A percentile compares a stretch with the other conserved stretches of the same genome.
Evolutionary conservation across 2,113 vertebrate species (phyloP).

Genomic region (Saccopteryx bilineata): DNA sequence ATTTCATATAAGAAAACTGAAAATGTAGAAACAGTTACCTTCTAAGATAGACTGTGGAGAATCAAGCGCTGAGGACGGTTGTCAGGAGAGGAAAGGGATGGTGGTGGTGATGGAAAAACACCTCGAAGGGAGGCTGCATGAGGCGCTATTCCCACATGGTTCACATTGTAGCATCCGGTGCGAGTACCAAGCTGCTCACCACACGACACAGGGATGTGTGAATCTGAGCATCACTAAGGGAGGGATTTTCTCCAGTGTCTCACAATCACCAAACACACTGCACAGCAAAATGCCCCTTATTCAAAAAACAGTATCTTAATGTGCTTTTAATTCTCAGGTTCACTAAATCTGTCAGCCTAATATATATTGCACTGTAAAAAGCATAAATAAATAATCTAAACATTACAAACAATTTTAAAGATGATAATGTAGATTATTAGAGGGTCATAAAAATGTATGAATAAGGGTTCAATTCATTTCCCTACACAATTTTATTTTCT

Average conservation of each 20-base stretch:
- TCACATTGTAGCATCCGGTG: background rate
- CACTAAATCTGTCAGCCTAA: background rate
- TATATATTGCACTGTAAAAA: background rate
- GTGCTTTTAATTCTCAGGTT: background rate
- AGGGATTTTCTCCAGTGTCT: background rate
- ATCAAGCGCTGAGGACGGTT: background rate
- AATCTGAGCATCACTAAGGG: background rate
- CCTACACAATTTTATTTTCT: slow-evolving; percentile 4
- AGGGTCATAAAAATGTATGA: background rate
- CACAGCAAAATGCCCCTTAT: background rate
- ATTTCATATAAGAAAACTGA: slow-evolving; percentile 36
- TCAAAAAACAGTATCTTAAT: background rate
- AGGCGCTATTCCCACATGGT: slow-evolving; percentile 39
- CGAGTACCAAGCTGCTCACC: background rate
- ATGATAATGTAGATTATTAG: background rate
- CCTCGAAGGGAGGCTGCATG: background rate
- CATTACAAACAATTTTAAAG: background rate
- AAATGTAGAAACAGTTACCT: background rate
- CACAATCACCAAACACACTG: slow-evolving; percentile 20
- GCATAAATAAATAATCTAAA: background rate
- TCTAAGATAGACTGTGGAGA: slow-evolving; percentile 19
- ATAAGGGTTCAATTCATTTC: background rate
- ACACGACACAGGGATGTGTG: slow-evolving; percentile 12
- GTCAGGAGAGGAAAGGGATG: background rate
- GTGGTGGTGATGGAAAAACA: slow-evolving; percentile 36